Percentiles rank a stretch among this genome's conserved stretches.
These are phyloP conservation scores for Scaptomyza cyrtandrae DNA, from an alignment of 2,888 invertebrate species.

Conservation along the genomic window DNA sequence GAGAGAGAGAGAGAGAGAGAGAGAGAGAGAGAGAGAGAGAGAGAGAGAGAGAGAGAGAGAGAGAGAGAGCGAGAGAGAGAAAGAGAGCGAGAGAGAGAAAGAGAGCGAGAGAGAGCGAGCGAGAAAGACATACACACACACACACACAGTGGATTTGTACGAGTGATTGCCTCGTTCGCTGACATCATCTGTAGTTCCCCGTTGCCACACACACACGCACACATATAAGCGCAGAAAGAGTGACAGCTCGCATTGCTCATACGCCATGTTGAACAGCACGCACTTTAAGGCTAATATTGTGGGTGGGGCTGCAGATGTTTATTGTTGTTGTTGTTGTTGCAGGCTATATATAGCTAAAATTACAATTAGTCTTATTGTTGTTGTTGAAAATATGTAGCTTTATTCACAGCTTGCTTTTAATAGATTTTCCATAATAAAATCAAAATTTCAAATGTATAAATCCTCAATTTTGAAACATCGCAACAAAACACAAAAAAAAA, in stretches of 20 bases:
- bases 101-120: background rate
- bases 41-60: background rate
- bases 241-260: slow-evolving; percentile 58
- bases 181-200: slow-evolving; percentile 70
- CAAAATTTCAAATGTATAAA: too few relatives aligned
- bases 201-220: slow-evolving; percentile 26
- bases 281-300: slow-evolving; percentile 48
- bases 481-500: too few relatives aligned
- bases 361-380: background rate
- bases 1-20: slow-evolving; percentile 3
- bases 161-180: slow-evolving; percentile 62
- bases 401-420: too few relatives aligned
- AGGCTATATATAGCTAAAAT: slow-evolving; percentile 22
- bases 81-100: background rate
- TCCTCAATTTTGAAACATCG: too few relatives aligned
- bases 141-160: slow-evolving; percentile 25
- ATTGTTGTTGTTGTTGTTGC: slow-evolving; percentile 8
- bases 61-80: slow-evolving; percentile 9
- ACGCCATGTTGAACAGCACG: slow-evolving; percentile 56
- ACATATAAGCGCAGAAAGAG: slow-evolving; percentile 3
- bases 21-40: slow-evolving; percentile 2
- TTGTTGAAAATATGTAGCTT: too few relatives aligned
- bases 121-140: background rate
- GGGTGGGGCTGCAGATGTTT: slow-evolving; percentile 23
- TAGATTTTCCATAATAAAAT: too few relatives aligned